phyloP scores from a whole-genome alignment of 2,888 invertebrate species.

The Tinea trinotella region DNA sequence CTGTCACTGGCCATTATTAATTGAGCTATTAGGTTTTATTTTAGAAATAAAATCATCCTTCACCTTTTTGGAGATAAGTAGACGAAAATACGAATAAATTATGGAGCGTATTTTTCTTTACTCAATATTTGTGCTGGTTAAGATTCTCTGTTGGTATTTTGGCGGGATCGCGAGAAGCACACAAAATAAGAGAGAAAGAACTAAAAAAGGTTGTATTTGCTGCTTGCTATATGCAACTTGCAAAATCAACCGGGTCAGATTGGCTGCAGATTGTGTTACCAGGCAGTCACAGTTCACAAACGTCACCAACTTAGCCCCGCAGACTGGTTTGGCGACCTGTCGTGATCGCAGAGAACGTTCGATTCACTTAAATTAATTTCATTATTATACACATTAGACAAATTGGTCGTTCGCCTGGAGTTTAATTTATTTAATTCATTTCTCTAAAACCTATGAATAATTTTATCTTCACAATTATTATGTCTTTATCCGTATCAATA shows the following conservation, averaged over 20 bases:
- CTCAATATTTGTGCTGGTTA: background rate
- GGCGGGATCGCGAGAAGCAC: background rate
- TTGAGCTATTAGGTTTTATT: constrained; percentile 13
- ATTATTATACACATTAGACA: constrained; percentile 2
- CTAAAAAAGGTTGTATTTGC: background rate
- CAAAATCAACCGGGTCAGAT: constrained; percentile 4
- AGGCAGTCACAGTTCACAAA: constrained; percentile 14
- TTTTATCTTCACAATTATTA: background rate
- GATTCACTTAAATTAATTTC: constrained; percentile 4
- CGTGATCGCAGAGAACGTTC: constrained; percentile 8
- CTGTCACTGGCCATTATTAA: constrained; percentile 11
- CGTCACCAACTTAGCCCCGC: background rate
- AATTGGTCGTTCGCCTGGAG: background rate
- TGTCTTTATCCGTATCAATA: background rate
- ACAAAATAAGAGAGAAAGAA: background rate
- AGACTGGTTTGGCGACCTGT: constrained; percentile 61
- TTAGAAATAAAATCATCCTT: background rate
- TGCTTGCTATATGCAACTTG: background rate
- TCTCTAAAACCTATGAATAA: background rate
- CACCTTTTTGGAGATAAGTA: background rate
- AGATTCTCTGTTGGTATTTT: background rate
- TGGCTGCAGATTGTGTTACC: constrained; percentile 11
- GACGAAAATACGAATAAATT: too few relatives aligned
- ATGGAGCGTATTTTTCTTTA: too few relatives aligned
- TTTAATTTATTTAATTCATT: background rate